Base-by-base conservation (phyloP, 1,140 invertebrate species). In the Drosophila elegans region DNA sequence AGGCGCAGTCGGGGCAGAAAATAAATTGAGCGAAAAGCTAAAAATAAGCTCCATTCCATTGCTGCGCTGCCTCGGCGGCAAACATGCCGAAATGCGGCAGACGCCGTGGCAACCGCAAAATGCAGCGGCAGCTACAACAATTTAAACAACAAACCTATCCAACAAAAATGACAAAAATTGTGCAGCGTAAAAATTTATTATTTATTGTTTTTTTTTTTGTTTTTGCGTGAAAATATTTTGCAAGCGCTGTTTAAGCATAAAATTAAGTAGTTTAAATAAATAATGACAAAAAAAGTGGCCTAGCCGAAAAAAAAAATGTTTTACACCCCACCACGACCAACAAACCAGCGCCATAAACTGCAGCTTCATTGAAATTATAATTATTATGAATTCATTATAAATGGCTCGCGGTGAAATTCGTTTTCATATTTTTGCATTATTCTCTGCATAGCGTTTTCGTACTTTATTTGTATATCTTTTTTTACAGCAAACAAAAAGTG, bases 181-280 rank as follows among this genome's bases (percentile, higher is more conserved):
- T 67, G 16, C 32, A 64, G 51, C 57, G 69, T 63, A 73, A 74
- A 69, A 78, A 63, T 74, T 39, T 56, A 71, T 77, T 72, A 80
- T 83, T 89, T 82, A 88, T 75, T 79, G 56, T 76, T 66, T 56
- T 74, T 55, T 56, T 57, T 63, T 32, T 3, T 21, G 0, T 21
- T 21, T 21, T 32, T 3, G 38, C 60, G 66, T 54, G 61, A 16
- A 76, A 81, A 80, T 61, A 86, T 57, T 76, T 57, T 6, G 48
- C 73, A 57, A 89, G 61, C 77, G 84, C 84, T 89, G 84, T 89
- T 88, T 88, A 88, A 88, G 85, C 84, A 88, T 46, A 89, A 88
- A 88, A 67, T 84, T 89, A 89, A 88, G 84, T 88, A 89, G 84
- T 88, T 88, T 88, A 88, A 84, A 89, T 88, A 89, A 89, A 84